phyloP scores from a whole-genome alignment of 2,113 vertebrate genomes.

The Ptilonorhynchus violaceus region DNA sequence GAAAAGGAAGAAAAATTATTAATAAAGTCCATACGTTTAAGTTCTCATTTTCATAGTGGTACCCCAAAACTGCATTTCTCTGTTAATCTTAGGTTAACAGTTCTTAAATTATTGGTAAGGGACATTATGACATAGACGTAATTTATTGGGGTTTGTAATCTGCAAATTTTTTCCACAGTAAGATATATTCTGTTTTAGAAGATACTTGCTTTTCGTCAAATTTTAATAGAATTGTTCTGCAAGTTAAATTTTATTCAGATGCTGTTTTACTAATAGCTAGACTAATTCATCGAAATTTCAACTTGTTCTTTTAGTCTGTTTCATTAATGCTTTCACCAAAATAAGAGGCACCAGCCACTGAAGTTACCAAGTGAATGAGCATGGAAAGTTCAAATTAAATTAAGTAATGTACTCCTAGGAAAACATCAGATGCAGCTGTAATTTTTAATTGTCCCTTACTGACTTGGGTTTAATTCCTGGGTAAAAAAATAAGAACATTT shows the following conservation, averaged over 20 bases:
- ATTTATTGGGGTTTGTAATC: background rate
- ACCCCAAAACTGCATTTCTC: background rate
- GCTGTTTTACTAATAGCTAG: background rate
- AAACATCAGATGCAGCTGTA: background rate
- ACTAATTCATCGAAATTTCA: background rate
- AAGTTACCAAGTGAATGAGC: background rate
- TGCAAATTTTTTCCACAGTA: background rate
- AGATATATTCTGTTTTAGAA: background rate
- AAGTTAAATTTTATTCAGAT: background rate
- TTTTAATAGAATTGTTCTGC: background rate
- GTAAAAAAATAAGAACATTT: background rate
- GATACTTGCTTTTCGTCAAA: background rate
- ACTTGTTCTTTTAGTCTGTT: background rate
- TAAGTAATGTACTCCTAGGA: background rate
- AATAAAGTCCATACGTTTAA: background rate
- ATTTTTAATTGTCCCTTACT: background rate
- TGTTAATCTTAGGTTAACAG: background rate
- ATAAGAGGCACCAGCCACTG: background rate
- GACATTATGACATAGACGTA: background rate
- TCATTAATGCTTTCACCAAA: background rate
- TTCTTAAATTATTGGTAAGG: background rate
- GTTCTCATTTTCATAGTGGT: background rate
- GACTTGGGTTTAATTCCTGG: background rate
- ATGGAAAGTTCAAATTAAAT: background rate
- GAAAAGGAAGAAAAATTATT: background rate